Percentiles rank a stretch among this genome's conserved stretches.
These are phyloP conservation scores for Aplysia californica DNA, from an alignment of 1,140 invertebrate species.

Conservation along the genomic window DNA sequence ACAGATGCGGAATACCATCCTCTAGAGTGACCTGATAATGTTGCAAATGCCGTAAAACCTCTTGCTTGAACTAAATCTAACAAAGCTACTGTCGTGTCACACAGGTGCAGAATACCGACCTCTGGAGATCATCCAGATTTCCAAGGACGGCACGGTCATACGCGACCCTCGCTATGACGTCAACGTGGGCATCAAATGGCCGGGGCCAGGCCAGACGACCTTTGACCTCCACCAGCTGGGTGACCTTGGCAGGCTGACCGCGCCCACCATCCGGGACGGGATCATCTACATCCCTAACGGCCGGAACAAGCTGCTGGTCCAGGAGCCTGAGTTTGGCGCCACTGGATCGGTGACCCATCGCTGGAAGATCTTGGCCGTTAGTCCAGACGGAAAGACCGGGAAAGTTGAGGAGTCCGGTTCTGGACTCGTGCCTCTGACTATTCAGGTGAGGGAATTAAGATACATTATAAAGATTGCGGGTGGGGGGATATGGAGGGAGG, in stretches of 20 bases:
- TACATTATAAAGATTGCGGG: no score
- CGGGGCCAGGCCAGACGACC: not conserved
- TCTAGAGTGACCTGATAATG: no score
- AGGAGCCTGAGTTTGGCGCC: not conserved
- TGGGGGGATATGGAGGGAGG: not conserved
- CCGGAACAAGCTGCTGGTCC: not conserved
- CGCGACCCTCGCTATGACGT: constrained; percentile 10
- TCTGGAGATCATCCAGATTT: constrained; percentile 2
- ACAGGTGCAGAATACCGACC: not conserved
- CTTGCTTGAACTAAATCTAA: no score
- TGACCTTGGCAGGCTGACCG: not conserved
- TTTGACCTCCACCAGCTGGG: not conserved
- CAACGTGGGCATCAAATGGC: not conserved
- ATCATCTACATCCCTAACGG: constrained; percentile 13
- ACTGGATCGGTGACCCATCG: not conserved
- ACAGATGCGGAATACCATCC: no score
- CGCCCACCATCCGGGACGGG: constrained; percentile 11
- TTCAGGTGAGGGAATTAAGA: not conserved
- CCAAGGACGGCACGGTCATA: constrained; percentile 9
- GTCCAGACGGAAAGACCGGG: constrained; percentile 1
- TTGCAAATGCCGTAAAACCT: no score
- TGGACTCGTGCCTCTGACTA: constrained; percentile 21
- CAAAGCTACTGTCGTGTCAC: no score
- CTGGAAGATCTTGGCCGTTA: constrained; percentile 4
- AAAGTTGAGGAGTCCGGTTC: constrained; percentile 8